phyloP scores from a whole-genome alignment of 2,113 vertebrate genomes.

The Amblyornis subalaris region DNA sequence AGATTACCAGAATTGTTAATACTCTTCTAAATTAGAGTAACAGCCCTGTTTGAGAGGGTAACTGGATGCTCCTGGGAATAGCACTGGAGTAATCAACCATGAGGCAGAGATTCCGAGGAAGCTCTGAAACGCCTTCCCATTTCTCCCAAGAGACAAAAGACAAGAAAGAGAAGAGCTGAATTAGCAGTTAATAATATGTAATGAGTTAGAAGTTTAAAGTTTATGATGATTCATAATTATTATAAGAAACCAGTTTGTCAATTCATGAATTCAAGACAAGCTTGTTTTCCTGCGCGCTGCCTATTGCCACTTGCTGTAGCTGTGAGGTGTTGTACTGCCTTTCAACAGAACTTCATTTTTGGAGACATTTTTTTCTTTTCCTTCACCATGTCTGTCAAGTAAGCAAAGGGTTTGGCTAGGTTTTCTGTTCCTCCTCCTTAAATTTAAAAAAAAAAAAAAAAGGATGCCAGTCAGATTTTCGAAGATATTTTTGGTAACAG shows the following conservation, averaged over 20 bases:
- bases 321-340: background rate
- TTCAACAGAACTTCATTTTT: constrained; percentile 24
- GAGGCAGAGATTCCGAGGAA: background rate
- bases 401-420: background rate
- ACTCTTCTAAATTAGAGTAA: background rate
- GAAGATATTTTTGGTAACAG: background rate
- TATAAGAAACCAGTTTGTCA: constrained; percentile 10
- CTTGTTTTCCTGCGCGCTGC: background rate
- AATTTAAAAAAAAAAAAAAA: background rate
- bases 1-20: background rate
- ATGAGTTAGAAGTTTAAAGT: constrained; percentile 25
- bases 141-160: constrained; percentile 20
- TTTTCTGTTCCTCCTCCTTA: background rate
- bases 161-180: constrained; percentile 23
- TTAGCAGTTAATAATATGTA: constrained; percentile 25
- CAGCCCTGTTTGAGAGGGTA: background rate
- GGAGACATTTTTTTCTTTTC: background rate
- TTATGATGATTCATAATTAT: constrained; percentile 5
- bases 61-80: background rate
- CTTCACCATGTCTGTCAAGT: background rate
- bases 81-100: background rate
- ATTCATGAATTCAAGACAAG: constrained; percentile 13
- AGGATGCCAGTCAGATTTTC: background rate
- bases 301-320: background rate
- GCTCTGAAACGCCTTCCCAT: background rate